Evolutionary conservation across 2,888 invertebrate species (phyloP), one percentile per base, ranked within the genome.

Genomic region (Allolobophora icterica): DNA sequence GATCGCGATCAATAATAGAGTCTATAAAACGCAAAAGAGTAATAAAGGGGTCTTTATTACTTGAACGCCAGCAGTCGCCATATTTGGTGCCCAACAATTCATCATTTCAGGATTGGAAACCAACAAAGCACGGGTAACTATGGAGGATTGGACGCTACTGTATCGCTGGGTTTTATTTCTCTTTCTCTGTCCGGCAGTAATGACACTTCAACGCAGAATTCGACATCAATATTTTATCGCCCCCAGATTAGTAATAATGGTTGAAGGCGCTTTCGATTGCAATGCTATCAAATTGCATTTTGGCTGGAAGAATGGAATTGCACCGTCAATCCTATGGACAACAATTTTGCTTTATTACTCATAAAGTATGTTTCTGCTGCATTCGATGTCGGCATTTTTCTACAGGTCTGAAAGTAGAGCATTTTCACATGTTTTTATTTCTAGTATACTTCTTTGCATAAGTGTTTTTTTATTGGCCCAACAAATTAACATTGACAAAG

Each of bases 51-150:
- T n/a, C n/a, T n/a, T 71, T 71, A 71, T 71, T 71, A 71, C 71
- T 71, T 8, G 8, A 30, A 71, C 71, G 71, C 30, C 71, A 71
- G n/a, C 13, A 71, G 30, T 71, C n/a, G 71, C 71, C 71, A 71
- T 71, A n/a, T 71, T 71, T n/a, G 30, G n/a, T 71, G 71, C n/a
- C 71, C 0, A n/a, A 1, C 71, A 71, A 71, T 71, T 71, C n/a
- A 71, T 71, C 71, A 71, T n/a, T n/a, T 71, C 71, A n/a, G 71
- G 71, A 71, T 71, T 71, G 71, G 71, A 71, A 71, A 71, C 71
- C 30, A 71, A 71, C 71, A 30, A 71, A 71, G n/a, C 30, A 71
- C 30, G 6, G 71, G 1, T n/a, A n/a, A 71, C 30, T n/a, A n/a
- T 71, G 71, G 71, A 71, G 71, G 71, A 71, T 71, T 71, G 71